Evolutionary conservation across 2,797 vertebrate species (phyloP), one percentile per base, ranked within the genome.

Genomic region (Garrulus glandarius): DNA sequence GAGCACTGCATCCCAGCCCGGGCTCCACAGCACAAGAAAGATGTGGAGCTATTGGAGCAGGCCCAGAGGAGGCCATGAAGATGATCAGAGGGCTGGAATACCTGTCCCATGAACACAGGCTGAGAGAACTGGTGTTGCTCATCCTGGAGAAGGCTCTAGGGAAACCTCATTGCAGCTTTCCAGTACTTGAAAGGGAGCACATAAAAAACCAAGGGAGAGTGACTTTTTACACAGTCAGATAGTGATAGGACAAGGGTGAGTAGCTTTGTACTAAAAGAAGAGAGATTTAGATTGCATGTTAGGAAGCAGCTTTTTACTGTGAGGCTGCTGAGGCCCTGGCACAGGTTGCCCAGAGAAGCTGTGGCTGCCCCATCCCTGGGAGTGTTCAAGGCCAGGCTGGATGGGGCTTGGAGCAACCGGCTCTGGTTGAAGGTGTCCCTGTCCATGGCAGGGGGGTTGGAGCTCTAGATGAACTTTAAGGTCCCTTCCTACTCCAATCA

Each of bases 1-100:
- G 15, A 57, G 55, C 19, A 13, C 13, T 10, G 8, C 1, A 0
- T 16, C 23, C 34, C 26, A 17, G 23, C 37, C 8, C 8, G 17
- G 44, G 21, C 34, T 49, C 22, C 13, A 26, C 36, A 60, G 17
- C 36, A 27, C 46, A n/a, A 26, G 22, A 20, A 49, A 39, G 29
- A 9, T 49, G 44, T 39, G 44, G 29, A 39, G 29, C 29, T 39
- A 34, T 26, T n/a, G 56, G 13, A 49, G 34, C 1, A 1, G 19
- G 17, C 18, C 27, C 71, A 49, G 71, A 49, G 56, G 44, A 49
- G 34, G 36, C 17, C 34, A 21, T 26, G 34, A 10, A 47, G 44
- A 32, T 37, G 22, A 13, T 32, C 56, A 75, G 44, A 32, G 34
- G 10, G 29, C 13, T 60, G 56, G 55, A 60, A 13, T 10, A 37